A percentile compares a stretch with the other conserved stretches of the same genome.
These are phyloP conservation scores for Nebria ingens DNA, from an alignment of 1,140 invertebrate species.

Conservation along the genomic window DNA sequence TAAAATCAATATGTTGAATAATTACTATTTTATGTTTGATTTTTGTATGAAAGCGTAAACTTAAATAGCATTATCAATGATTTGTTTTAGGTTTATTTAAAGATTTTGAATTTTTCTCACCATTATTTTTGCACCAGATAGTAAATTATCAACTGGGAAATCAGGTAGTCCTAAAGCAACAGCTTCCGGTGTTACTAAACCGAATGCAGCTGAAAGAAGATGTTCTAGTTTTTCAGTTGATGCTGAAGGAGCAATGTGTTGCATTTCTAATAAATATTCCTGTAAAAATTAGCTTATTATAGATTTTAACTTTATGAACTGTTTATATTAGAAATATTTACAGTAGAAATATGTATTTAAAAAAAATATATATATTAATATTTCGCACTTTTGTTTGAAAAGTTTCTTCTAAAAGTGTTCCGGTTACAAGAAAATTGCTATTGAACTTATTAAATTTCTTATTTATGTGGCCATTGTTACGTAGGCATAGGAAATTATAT, in stretches of 20 bases:
- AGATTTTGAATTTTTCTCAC: slow-evolving; percentile 39
- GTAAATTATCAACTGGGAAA: slow-evolving; percentile 81
- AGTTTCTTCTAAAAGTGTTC: too few species aligned
- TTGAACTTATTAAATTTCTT: too few species aligned
- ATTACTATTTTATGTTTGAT: neutral
- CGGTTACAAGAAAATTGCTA: too few species aligned
- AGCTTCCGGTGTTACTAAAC: slow-evolving; percentile 61
- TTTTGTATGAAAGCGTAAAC: neutral
- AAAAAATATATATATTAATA: too few species aligned
- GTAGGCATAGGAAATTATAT: too few species aligned
- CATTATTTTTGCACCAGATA: slow-evolving; percentile 56
- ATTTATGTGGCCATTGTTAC: too few species aligned
- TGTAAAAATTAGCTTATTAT: too few species aligned
- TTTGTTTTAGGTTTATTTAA: slow-evolving; percentile 9
- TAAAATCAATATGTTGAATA: slow-evolving; percentile 35
- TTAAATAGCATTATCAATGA: neutral
- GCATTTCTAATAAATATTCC: slow-evolving; percentile 48
- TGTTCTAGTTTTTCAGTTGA: slow-evolving; percentile 48
- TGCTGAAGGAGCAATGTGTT: slow-evolving; percentile 43
- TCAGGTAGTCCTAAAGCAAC: slow-evolving; percentile 66
- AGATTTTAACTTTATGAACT: too few species aligned
- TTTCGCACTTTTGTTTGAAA: too few species aligned
- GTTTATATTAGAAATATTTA: too few species aligned
- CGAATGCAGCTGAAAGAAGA: slow-evolving; percentile 63
- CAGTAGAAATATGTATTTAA: too few species aligned